Conservation (phyloP, 2,113 vertebrate genomes). For the Pituophis catenifer region DNA sequence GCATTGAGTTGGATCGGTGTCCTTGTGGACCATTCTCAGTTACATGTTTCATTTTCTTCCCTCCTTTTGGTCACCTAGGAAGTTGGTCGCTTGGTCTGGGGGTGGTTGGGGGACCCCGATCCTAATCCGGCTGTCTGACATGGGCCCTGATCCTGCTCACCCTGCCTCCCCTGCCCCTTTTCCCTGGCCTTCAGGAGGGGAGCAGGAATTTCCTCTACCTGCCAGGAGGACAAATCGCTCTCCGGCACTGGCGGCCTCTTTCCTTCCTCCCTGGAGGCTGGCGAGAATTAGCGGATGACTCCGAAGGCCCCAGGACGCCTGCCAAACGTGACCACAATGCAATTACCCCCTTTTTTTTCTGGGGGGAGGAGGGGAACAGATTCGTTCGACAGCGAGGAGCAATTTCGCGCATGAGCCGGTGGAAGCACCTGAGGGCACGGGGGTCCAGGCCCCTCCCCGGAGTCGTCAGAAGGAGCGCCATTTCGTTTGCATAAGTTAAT, state of each 20-base stretch:
- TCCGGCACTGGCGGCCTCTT: not conserved
- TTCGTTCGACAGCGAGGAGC: not conserved
- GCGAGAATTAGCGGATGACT: not conserved
- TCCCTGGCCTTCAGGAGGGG: not conserved
- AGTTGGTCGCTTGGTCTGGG: not conserved
- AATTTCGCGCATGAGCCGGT: not conserved
- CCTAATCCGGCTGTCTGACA: not conserved
- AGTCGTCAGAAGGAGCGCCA: not conserved
- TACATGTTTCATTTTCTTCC: not conserved
- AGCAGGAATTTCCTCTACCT: not conserved
- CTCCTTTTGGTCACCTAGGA: not conserved
- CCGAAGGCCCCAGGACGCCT: not conserved
- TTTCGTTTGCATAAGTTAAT: not conserved
- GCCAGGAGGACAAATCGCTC: not conserved
- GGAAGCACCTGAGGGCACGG: not conserved
- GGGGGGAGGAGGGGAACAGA: too few species aligned
- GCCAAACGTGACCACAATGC: not conserved
- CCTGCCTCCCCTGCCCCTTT: accelerated
- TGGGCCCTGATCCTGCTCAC: not conserved
- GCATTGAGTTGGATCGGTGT: not conserved
- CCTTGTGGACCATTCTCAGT: not conserved
- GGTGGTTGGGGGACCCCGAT: not conserved
- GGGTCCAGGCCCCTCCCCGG: not conserved
- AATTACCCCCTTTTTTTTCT: not conserved
- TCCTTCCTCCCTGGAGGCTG: not conserved